Evolutionary conservation across 2,113 vertebrate genomes (phyloP).

Genomic region (Tragelaphus strepsiceros): DNA sequence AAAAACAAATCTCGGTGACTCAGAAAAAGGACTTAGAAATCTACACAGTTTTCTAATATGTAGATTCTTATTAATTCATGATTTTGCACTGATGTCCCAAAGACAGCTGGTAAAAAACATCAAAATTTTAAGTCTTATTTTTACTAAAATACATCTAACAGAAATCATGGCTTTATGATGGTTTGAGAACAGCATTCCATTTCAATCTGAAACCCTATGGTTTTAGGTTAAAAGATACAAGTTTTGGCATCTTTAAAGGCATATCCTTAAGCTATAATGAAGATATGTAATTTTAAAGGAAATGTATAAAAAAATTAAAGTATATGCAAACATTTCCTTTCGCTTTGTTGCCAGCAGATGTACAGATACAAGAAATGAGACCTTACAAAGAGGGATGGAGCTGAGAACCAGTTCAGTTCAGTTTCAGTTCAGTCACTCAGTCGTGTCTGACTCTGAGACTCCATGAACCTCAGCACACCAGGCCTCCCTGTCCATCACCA

Average conservation of each 20-base stretch:
- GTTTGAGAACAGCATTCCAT: neutral
- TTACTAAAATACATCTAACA: neutral
- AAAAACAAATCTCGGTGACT: constrained; percentile 16
- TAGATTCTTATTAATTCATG: constrained; percentile 20
- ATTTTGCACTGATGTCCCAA: neutral
- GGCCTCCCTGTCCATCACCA: no score
- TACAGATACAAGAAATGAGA: neutral
- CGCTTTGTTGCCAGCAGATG: neutral
- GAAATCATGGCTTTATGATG: neutral
- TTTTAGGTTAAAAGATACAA: constrained; percentile 12
- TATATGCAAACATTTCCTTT: neutral
- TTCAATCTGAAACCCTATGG: neutral
- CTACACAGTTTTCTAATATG: neutral
- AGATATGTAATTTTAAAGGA: neutral
- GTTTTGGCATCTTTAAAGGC: neutral
- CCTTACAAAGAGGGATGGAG: neutral
- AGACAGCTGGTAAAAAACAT: neutral
- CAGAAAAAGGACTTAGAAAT: neutral
- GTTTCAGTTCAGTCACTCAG: no score
- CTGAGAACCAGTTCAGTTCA: neutral
- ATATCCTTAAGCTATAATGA: neutral
- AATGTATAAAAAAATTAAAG: neutral
- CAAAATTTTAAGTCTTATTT: neutral
- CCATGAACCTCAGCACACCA: no score
- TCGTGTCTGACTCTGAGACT: accelerated